A percentile compares a stretch with the other conserved stretches of the same genome.
These are phyloP conservation scores for Orbicella faveolata DNA, from an alignment of 64 coral and sea anemone species.

Conservation along the genomic window DNA sequence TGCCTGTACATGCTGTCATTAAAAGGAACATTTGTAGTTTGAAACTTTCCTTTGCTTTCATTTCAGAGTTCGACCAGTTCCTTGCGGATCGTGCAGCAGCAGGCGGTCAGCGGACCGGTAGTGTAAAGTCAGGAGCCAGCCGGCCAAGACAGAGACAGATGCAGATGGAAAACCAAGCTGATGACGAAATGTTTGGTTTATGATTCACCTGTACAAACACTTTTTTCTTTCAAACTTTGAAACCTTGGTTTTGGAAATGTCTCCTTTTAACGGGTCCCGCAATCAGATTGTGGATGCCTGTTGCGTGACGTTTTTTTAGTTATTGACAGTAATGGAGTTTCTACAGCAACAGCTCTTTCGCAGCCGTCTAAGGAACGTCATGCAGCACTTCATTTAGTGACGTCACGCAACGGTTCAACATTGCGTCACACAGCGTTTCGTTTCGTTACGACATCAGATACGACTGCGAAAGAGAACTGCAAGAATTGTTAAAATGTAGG, in stretches of 20 bases:
- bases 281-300: neutral
- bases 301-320: neutral
- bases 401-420: neutral
- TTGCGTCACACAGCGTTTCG: neutral
- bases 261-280: neutral
- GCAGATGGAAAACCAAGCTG: slow-evolving; percentile 85
- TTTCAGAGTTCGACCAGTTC: slow-evolving; percentile 91
- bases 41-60: neutral
- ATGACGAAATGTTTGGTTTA: slow-evolving; percentile 90
- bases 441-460: too few species aligned
- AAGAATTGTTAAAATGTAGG: too few species aligned
- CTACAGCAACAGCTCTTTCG: neutral
- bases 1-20: neutral
- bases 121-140: slow-evolving; percentile 55
- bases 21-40: neutral
- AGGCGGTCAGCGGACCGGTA: slow-evolving; percentile 72
- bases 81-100: slow-evolving; percentile 75
- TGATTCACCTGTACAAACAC: slow-evolving; percentile 7
- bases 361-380: neutral
- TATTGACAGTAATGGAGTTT: neutral
- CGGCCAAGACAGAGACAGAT: slow-evolving; percentile 86
- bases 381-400: too few species aligned
- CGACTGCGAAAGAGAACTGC: too few species aligned
- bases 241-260: neutral
- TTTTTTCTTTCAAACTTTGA: neutral